These are phyloP conservation scores for Varecia variegata DNA, from an alignment of 2,797 vertebrate genomes.

Conservation along the genomic window DNA sequence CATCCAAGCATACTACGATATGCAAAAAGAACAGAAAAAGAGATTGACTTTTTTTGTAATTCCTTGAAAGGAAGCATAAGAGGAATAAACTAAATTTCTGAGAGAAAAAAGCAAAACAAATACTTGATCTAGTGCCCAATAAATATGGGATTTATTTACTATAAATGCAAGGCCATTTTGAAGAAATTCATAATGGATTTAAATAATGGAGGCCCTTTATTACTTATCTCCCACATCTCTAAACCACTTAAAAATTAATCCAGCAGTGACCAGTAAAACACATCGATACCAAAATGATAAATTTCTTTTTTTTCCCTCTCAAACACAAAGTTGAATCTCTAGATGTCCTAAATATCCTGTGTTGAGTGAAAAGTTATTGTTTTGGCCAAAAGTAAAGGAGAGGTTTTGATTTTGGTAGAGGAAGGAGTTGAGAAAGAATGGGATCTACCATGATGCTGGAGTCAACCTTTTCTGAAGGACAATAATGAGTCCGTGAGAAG, in stretches of 20 bases:
- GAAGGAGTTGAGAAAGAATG: background rate
- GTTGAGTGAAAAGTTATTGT: background rate
- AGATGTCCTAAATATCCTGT: background rate
- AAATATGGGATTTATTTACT: conserved; percentile 38
- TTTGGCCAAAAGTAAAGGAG: conserved; percentile 5
- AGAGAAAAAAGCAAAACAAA: conserved; percentile 27
- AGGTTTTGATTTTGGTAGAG: background rate
- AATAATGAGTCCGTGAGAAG: background rate
- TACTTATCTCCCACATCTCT: background rate
- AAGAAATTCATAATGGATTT: conserved; percentile 50
- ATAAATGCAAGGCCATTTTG: conserved; percentile 11
- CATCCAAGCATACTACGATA: background rate
- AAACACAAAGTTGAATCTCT: background rate
- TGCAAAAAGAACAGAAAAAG: conserved; percentile 19
- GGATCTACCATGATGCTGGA: background rate
- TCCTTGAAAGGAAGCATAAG: background rate
- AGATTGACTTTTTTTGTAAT: background rate
- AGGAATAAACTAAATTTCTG: conserved; percentile 41
- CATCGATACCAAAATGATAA: conserved; percentile 8
- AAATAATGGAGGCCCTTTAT: conserved; percentile 44
- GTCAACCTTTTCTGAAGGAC: background rate
- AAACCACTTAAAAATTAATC: conserved; percentile 41
- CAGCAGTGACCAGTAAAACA: conserved; percentile 34
- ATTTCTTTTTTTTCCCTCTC: background rate
- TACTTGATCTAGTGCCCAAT: conserved; percentile 10